These are phyloP conservation scores for Drosophila prosaltans DNA, from an alignment of 1,140 invertebrate genomes.

Conservation along the genomic window DNA sequence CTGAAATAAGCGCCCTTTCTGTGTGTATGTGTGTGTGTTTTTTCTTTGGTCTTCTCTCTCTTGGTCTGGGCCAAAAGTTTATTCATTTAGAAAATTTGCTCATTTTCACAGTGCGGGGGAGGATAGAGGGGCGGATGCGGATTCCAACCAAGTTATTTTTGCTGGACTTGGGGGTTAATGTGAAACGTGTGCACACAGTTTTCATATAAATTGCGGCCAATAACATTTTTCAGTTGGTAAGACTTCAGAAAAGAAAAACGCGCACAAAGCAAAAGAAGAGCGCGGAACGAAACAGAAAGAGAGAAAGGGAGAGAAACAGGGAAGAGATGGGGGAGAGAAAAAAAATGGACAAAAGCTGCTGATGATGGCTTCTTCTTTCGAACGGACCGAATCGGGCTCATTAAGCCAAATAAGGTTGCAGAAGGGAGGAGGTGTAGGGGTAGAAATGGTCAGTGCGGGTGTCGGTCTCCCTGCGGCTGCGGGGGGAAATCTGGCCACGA, in stretches of 20 bases:
- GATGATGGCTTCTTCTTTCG: slow-evolving; percentile 74
- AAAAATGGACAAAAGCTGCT: slow-evolving; percentile 79
- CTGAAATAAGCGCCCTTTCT: slow-evolving; percentile 34
- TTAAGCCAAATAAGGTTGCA: slow-evolving; percentile 45
- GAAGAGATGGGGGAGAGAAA: slow-evolving; percentile 9
- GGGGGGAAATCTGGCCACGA: slow-evolving; percentile 55
- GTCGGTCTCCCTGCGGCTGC: slow-evolving; percentile 49
- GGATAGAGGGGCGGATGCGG: slow-evolving; percentile 33
- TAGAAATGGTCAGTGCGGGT: slow-evolving; percentile 55
- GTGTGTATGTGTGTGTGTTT: slow-evolving; percentile 4
- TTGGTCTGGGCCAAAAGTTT: slow-evolving; percentile 64
- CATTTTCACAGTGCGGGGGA: slow-evolving; percentile 59
- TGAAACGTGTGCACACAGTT: slow-evolving; percentile 80
- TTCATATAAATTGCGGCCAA: slow-evolving; percentile 81
- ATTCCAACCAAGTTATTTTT: slow-evolving; percentile 67
- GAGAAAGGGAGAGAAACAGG: slow-evolving; percentile 6
- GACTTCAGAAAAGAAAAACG: slow-evolving; percentile 65
- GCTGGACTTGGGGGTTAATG: slow-evolving; percentile 48
- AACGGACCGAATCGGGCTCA: slow-evolving; percentile 65
- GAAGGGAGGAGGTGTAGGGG: slow-evolving; percentile 14
- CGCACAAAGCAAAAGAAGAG: slow-evolving; percentile 68
- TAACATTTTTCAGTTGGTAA: slow-evolving; percentile 79
- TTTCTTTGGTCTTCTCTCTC: slow-evolving; percentile 35
- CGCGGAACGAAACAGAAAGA: slow-evolving; percentile 23
- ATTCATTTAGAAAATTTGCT: slow-evolving; percentile 77